Conservation (phyloP, 2,113 vertebrate species). For the Axis porcinus region DNA sequence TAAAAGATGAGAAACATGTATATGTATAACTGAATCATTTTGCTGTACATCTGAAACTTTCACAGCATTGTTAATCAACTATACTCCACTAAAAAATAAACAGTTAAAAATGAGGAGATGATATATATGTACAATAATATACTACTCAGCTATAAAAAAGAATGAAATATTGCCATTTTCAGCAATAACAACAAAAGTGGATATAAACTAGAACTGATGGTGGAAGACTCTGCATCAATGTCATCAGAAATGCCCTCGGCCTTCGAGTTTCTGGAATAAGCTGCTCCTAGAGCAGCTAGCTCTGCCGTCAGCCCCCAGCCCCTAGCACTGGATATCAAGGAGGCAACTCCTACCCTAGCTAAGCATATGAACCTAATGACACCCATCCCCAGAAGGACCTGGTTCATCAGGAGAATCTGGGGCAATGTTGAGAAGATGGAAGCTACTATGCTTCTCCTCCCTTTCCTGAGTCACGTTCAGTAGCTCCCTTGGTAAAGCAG, state of each 20-base stretch:
- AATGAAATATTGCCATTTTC: not conserved
- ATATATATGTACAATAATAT: not conserved
- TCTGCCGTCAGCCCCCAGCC: not conserved
- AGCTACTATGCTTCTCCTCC: not conserved
- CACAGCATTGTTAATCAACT: not conserved
- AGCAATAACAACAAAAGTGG: not conserved
- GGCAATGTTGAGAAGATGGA: not conserved
- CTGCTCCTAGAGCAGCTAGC: not conserved
- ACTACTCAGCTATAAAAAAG: too few relatives aligned
- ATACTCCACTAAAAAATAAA: not conserved
- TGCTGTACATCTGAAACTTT: not conserved
- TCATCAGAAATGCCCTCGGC: not conserved
- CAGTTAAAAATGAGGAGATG: not conserved
- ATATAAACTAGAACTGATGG: not conserved
- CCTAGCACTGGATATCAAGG: not conserved
- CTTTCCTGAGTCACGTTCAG: not conserved
- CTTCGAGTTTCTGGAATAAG: not conserved
- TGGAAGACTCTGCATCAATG: not conserved
- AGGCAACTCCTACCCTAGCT: not conserved
- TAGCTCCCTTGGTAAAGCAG: not conserved
- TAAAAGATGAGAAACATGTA: not conserved
- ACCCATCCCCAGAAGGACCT: not conserved
- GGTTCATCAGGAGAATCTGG: not conserved
- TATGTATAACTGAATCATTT: not conserved
- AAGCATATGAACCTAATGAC: not conserved